Percentiles rank a stretch among this genome's conserved stretches.
These are phyloP conservation scores for Orthonychiurus folsomi DNA, from an alignment of 2,888 invertebrate species.

Conservation along the genomic window DNA sequence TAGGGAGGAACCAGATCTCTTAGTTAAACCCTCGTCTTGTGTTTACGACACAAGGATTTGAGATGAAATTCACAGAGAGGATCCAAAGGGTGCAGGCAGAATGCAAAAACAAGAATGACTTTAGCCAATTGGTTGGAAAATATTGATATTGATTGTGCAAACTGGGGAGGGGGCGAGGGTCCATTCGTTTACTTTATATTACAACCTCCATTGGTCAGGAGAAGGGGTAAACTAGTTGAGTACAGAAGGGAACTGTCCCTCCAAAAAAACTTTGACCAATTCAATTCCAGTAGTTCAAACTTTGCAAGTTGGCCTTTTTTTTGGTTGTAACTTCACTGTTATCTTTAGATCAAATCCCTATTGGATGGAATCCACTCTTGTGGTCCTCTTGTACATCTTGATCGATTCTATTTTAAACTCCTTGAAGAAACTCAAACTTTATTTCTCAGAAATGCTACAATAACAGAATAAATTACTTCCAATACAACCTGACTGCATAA, in stretches of 20 bases:
- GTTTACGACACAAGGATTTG: neutral
- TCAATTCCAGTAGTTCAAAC: neutral
- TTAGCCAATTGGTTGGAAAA: constrained; percentile 8
- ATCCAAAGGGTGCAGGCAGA: no score
- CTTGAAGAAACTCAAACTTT: no score
- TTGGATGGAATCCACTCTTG: neutral
- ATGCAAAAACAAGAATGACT: constrained; percentile 1
- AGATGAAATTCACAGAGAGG: neutral
- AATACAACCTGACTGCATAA: no score
- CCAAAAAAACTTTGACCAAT: neutral
- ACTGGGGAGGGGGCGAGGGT: constrained; percentile 2
- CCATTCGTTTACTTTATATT: neutral
- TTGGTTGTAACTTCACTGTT: neutral
- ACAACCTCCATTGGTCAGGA: neutral
- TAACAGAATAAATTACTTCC: no score
- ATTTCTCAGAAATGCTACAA: no score
- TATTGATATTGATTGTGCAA: constrained; percentile 14
- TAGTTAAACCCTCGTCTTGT: neutral
- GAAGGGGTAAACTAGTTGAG: neutral
- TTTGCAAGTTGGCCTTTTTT: neutral
- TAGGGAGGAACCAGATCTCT: neutral
- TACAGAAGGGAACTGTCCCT: neutral
- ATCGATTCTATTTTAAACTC: neutral
- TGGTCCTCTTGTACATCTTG: neutral
- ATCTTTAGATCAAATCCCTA: neutral